phyloP scores from a whole-genome alignment of 2,888 invertebrate genomes.

The Limnephilus auricula region DNA sequence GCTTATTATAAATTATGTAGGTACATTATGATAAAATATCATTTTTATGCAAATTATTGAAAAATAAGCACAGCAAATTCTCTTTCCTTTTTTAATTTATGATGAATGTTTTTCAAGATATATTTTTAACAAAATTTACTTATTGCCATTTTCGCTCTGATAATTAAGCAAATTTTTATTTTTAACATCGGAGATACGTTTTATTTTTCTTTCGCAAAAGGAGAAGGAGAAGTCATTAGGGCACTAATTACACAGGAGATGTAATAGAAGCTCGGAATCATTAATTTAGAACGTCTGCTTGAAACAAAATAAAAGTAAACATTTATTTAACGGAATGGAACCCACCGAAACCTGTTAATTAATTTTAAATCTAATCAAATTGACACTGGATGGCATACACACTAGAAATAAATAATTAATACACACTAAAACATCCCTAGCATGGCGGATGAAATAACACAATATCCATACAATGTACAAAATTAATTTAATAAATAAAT shows the following conservation, averaged over 20 bases:
- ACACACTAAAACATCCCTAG: too few species aligned
- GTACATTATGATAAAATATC: background rate
- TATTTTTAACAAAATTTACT: background rate
- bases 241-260: conserved; percentile 44
- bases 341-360: background rate
- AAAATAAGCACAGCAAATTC: background rate
- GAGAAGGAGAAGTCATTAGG: conserved; percentile 34
- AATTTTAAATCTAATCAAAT: background rate
- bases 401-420: too few species aligned
- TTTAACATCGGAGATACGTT: conserved; percentile 21
- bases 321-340: conserved; percentile 15
- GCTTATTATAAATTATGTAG: background rate
- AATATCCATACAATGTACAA: too few species aligned
- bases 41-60: background rate
- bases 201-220: conserved; percentile 20
- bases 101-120: background rate
- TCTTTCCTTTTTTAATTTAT: background rate
- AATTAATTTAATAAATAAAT: too few species aligned
- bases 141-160: background rate
- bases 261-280: conserved; percentile 49
- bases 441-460: too few species aligned
- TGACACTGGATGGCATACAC: background rate
- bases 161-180: conserved; percentile 6
- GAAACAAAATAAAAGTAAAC: conserved; percentile 43
- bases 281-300: conserved; percentile 31